Base-by-base conservation (phyloP, 1,140 invertebrate species). In the Phocides pigmalion region DNA sequence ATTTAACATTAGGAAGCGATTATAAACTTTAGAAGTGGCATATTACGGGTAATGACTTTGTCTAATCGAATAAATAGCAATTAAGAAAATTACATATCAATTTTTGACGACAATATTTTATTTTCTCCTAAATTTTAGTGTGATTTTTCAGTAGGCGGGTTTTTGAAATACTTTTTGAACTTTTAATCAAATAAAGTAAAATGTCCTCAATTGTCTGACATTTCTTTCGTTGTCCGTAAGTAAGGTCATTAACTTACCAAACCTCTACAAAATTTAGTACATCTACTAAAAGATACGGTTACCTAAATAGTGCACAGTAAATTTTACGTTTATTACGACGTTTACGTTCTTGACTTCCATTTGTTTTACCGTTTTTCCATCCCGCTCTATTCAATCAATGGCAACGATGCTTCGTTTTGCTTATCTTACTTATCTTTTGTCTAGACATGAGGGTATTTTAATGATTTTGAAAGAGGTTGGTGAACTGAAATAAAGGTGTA, bases 271-370 rank as follows among this genome's bases (percentile, higher is more conserved):
- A 51, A 51, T 51, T 51, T 28, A 51, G 50, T 39, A 19, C 16
- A 35, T 39, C 50, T 39, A 39, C 9, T 37, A 22, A 54, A 39
- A 39, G 50, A 22, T 41, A 54, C 50, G 17, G 32, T 54, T 54
- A 54, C 50, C 17, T 54, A 54, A 54, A 54, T 41, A 54, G 50
- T 54, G n/a, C 17, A 54, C 19, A 41, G 35, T 54, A 54, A 54
- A 54, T 54, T 54, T 54, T 53, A 53, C 35, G 28, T 53, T 53
- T 53, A 53, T 39, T 19, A 9, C 35, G 50, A 53, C 50, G 20
- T 53, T 53, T 53, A 39, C 39, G 12, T 11, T 20, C 35, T 53
- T 20, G 50, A 53, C 50, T 53, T 39, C 35, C 32, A 53, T 28
- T 28, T 28, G 25, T 28, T 28, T 28, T 28, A 28, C 25, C 6